Conservation (phyloP, 2,888 invertebrate genomes). For the Abrostola tripartita region DNA sequence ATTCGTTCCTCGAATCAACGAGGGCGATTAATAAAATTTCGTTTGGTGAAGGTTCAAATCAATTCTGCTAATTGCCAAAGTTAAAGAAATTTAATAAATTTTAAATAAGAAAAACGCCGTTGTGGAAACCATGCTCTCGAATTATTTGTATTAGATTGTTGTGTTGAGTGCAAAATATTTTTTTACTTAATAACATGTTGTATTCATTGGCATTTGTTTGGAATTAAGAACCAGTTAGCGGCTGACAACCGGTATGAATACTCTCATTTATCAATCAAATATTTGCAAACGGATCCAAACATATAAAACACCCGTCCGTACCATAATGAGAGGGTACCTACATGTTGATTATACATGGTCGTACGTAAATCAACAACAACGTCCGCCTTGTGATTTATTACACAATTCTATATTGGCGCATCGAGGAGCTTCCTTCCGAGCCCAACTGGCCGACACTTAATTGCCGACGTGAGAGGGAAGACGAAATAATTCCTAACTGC, state of each 20-base stretch:
- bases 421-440: slow-evolving; percentile 72
- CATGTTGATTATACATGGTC: slow-evolving; percentile 62
- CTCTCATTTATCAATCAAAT: slow-evolving; percentile 9
- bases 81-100: slow-evolving; percentile 62
- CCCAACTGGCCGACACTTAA: slow-evolving; percentile 68
- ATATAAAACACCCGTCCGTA: slow-evolving; percentile 38
- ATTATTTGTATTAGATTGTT: slow-evolving; percentile 44
- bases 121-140: slow-evolving; percentile 30
- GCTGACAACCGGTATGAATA: too few species aligned
- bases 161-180: slow-evolving; percentile 32
- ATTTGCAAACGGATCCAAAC: slow-evolving; percentile 30
- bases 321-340: slow-evolving; percentile 45
- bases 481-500: slow-evolving; percentile 73
- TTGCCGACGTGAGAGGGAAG: slow-evolving; percentile 71
- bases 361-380: slow-evolving; percentile 73
- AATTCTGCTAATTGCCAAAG: slow-evolving; percentile 66
- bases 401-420: slow-evolving; percentile 73
- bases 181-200: slow-evolving; percentile 43
- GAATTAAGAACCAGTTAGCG: slow-evolving; percentile 33
- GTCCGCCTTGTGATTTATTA: slow-evolving; percentile 72
- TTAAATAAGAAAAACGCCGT: slow-evolving; percentile 60
- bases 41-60: slow-evolving; percentile 54
- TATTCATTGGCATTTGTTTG: slow-evolving; percentile 32
- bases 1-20: slow-evolving; percentile 54
- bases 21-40: slow-evolving; percentile 61